Base-by-base conservation (phyloP, 2,797 vertebrate genomes). In the Adelosebastes latens region DNA sequence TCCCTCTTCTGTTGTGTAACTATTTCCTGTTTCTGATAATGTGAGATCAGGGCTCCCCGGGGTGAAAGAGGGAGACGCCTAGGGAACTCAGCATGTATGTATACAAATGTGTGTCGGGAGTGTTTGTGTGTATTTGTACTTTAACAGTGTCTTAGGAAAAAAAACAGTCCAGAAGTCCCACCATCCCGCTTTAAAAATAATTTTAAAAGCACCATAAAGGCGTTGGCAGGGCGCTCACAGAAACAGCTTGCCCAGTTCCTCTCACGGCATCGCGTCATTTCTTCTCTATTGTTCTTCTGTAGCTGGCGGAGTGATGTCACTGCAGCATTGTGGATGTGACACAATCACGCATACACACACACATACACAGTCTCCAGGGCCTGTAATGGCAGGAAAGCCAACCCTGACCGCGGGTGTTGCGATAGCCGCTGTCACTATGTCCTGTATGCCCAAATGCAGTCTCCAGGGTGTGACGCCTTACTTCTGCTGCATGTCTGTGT, bases 1-100 rank as follows among this genome's bases (percentile, higher is more conserved):
- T 94, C 93, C 92, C n/a, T 83, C 84, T 72, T 83, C 66, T 79
- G 91, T 94, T 95, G 92, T 93, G 88, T 92, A 96, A 95, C 90
- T 66, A 80, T 88, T 93, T 95, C 89, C 93, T 94, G 87, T 92
- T 95, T 89, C 84, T 90, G 93, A 93, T 93, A 22, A 86, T 73
- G 76, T 89, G 87, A 94, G 91, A 91, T 93, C 90, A 90, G 85
- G 65, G 69, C 78, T 89, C 89, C 79, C 77, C 7, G 68, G 55
- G 61, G 83, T 72, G 56, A 82, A 67, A 84, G 56, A 61, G 25
- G 79, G 77, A 67, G 70, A 82, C 73, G 68, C 71, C 61, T 62
- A 16, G 53, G 27, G 64, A 87, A 25, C 63, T 74, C 29, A 12
- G 14, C 66, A 61, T 75, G 24, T 16, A 18, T 76, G 42, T 74